Evolutionary conservation across 2,797 vertebrate species (phyloP).

Genomic region (Echiichthys vipera): DNA sequence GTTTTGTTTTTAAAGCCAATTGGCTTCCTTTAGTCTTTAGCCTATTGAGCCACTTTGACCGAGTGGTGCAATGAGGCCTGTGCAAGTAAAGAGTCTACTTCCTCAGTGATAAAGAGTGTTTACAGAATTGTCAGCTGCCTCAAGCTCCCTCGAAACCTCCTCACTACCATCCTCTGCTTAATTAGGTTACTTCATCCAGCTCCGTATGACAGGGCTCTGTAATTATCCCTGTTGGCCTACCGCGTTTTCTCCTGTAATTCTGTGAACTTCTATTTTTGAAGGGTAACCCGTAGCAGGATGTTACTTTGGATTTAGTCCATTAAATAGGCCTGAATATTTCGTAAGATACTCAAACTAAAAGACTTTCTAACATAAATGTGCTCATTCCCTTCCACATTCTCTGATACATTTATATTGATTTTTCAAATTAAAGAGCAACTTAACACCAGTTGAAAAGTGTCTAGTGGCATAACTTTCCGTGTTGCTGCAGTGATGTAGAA

Average conservation of each 20-base stretch:
- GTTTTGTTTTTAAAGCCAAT: conserved; percentile 46
- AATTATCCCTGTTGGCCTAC: conserved; percentile 81
- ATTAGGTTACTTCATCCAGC: conserved; percentile 79
- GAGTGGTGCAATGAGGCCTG: conserved; percentile 48
- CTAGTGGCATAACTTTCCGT: not conserved
- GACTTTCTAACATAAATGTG: not conserved
- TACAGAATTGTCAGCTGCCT: conserved; percentile 68
- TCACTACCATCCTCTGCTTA: conserved; percentile 64
- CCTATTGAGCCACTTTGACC: conserved; percentile 49
- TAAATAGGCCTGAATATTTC: conserved; percentile 37
- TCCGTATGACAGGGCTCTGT: conserved; percentile 70
- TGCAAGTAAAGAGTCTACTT: conserved; percentile 49
- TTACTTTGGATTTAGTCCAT: conserved; percentile 66
- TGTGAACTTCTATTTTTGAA: conserved; percentile 63
- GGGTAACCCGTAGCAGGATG: conserved; percentile 41
- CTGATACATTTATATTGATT: not conserved
- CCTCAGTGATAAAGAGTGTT: conserved; percentile 67
- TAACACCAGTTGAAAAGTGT: not conserved
- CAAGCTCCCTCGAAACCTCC: conserved; percentile 60
- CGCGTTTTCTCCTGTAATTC: conserved; percentile 73
- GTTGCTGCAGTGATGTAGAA: not conserved
- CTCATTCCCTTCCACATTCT: not conserved
- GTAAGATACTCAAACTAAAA: conserved; percentile 18
- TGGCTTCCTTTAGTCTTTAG: conserved; percentile 40
- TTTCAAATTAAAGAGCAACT: not conserved